phyloP scores from a whole-genome alignment of 1,140 invertebrate species.

The Drosophila kohkoa region DNA sequence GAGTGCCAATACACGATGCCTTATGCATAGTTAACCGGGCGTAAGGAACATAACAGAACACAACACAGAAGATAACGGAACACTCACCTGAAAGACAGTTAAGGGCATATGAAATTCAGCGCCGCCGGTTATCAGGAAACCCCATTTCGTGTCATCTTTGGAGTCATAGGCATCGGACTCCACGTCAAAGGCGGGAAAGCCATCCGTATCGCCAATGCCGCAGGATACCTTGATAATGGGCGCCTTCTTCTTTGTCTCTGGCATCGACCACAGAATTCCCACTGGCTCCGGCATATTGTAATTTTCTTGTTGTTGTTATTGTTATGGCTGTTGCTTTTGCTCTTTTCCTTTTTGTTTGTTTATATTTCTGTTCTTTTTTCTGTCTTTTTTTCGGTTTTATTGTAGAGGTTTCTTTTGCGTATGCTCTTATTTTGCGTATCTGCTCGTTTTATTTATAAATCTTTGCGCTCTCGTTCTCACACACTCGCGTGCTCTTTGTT shows the following conservation, averaged over 20 bases:
- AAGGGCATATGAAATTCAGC: constrained; percentile 92
- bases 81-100: constrained; percentile 91
- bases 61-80: not conserved
- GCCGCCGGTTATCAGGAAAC: constrained; percentile 93
- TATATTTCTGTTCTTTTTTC: constrained; percentile 33
- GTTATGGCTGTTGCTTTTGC: not conserved
- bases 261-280: constrained; percentile 62
- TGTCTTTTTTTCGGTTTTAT: constrained; percentile 9
- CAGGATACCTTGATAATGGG: constrained; percentile 79
- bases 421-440: constrained; percentile 34
- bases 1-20: too few relatives aligned
- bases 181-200: constrained; percentile 79
- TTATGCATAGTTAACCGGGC: constrained; percentile 34
- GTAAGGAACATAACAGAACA: constrained; percentile 21
- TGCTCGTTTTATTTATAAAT: constrained; percentile 75
- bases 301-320: constrained; percentile 29
- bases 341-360: constrained; percentile 39
- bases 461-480: constrained; percentile 32
- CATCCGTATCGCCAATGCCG: constrained; percentile 83
- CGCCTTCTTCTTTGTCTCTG: constrained; percentile 73
- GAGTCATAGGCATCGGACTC: constrained; percentile 75
- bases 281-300: constrained; percentile 61
- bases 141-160: constrained; percentile 87
- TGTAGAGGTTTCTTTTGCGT: constrained; percentile 10
- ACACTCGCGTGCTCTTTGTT: constrained; percentile 4